Conservation (phyloP, 2,888 invertebrate genomes). For the Melanophora roralis region DNA sequence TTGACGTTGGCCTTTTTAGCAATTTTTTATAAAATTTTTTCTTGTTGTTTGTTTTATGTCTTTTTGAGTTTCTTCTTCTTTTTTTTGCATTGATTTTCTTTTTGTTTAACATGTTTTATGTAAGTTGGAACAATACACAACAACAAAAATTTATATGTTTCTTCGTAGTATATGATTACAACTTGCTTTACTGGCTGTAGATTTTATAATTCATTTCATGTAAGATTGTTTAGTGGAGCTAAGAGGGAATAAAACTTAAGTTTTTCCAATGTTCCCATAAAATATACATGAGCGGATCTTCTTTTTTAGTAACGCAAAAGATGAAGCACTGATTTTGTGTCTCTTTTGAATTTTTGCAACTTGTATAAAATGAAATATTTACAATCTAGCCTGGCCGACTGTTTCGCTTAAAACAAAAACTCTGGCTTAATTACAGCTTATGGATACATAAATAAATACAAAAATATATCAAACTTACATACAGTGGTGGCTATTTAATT, state of each 20-base stretch:
- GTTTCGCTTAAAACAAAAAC: too few relatives aligned
- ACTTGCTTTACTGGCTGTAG: conserved; percentile 16
- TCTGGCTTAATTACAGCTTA: too few relatives aligned
- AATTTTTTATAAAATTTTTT: conserved; percentile 16
- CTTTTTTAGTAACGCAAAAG: not conserved
- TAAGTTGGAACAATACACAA: conserved; percentile 17
- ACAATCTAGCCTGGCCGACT: too few relatives aligned
- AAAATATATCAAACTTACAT: too few relatives aligned
- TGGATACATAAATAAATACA: too few relatives aligned
- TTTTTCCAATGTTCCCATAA: conserved; percentile 65
- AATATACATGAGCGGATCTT: conserved; percentile 68
- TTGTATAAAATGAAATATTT: not conserved
- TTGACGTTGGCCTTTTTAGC: conserved; percentile 45
- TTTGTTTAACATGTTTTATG: conserved; percentile 35
- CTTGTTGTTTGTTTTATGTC: conserved; percentile 10
- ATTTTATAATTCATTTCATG: conserved; percentile 13
- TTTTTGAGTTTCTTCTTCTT: conserved; percentile 20
- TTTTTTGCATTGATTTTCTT: conserved; percentile 23
- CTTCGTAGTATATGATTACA: conserved; percentile 1
- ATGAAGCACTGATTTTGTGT: not conserved
- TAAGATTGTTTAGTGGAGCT: conserved; percentile 1
- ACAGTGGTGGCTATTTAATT: too few relatives aligned
- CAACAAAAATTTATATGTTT: conserved; percentile 22
- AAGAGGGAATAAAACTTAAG: conserved; percentile 30
- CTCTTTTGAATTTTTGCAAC: not conserved